phyloP scores from a whole-genome alignment of 2,113 vertebrate genomes.

The Stigmatopora nigra region DNA sequence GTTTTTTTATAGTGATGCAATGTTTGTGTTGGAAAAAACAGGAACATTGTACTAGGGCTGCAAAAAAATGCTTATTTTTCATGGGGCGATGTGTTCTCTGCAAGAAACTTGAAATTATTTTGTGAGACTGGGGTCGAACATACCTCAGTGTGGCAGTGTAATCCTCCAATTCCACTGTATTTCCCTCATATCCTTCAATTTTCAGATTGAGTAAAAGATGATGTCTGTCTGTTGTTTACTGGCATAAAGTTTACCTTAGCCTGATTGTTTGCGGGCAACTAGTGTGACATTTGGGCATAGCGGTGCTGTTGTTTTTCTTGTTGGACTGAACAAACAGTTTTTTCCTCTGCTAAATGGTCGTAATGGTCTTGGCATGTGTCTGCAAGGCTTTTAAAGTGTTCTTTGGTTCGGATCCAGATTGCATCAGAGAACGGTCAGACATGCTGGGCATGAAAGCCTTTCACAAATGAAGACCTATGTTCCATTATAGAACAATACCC shows the following conservation, averaged over 20 bases:
- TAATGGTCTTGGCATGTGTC: constrained; percentile 66
- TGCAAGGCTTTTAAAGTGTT: constrained; percentile 56
- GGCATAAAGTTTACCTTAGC: constrained; percentile 32
- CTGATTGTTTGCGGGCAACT: constrained; percentile 41
- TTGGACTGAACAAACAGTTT: constrained; percentile 66
- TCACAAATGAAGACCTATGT: constrained; percentile 36
- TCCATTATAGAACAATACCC: constrained; percentile 15
- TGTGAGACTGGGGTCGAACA: constrained; percentile 7
- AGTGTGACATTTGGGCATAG: constrained; percentile 52
- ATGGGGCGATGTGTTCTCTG: background rate
- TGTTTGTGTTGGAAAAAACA: constrained; percentile 5
- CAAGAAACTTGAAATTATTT: constrained; percentile 24
- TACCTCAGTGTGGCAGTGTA: constrained; percentile 7
- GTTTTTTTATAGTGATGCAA: constrained; percentile 2
- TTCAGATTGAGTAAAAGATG: constrained; percentile 37
- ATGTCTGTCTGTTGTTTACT: constrained; percentile 47
- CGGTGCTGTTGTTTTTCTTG: constrained; percentile 57
- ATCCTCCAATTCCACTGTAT: constrained; percentile 14
- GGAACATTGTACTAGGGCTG: background rate
- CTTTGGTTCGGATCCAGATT: constrained; percentile 67
- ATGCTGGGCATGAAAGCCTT: constrained; percentile 38
- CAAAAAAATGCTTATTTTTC: constrained; percentile 3
- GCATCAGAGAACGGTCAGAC: constrained; percentile 61
- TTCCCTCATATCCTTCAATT: constrained; percentile 2
- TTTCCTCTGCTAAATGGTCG: constrained; percentile 51